Conservation (phyloP, 2,797 vertebrate genomes). For the Gephyroberyx darwinii region DNA sequence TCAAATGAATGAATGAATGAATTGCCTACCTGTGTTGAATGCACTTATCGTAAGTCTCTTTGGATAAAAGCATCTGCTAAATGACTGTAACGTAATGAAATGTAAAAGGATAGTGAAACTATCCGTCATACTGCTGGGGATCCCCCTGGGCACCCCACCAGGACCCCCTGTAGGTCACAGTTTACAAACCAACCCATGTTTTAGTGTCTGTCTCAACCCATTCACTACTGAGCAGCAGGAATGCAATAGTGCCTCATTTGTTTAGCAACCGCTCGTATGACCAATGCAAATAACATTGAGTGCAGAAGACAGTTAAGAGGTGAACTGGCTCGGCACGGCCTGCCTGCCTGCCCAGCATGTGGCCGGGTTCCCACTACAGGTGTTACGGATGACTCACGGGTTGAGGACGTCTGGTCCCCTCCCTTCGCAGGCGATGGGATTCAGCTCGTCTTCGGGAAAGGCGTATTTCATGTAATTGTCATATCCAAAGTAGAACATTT, state of each 20-base stretch:
- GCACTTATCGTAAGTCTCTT: no score
- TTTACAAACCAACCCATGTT: neutral
- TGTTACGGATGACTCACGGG: slow-evolving; percentile 85
- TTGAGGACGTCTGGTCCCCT: slow-evolving; percentile 92
- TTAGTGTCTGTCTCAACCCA: neutral
- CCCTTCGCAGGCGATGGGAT: slow-evolving; percentile 93
- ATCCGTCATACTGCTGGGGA: no score
- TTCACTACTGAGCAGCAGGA: slow-evolving; percentile 5
- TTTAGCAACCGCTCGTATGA: neutral
- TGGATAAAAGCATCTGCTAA: no score
- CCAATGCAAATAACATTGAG: slow-evolving; percentile 6
- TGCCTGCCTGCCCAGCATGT: neutral
- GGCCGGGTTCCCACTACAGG: neutral
- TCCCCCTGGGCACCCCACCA: no score
- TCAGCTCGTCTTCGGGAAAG: slow-evolving; percentile 96
- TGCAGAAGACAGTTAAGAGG: slow-evolving; percentile 33
- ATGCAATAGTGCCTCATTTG: neutral
- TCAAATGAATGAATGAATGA: no score
- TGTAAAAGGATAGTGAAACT: no score
- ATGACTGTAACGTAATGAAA: no score
- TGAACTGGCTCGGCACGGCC: neutral
- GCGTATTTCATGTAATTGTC: slow-evolving; percentile 98
- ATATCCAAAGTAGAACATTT: slow-evolving; percentile 97
- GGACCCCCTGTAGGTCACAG: neutral
- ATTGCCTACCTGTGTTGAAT: no score